Evolutionary conservation across 2,113 vertebrate species (phyloP).

Genomic region (Grammomys surdaster): DNA sequence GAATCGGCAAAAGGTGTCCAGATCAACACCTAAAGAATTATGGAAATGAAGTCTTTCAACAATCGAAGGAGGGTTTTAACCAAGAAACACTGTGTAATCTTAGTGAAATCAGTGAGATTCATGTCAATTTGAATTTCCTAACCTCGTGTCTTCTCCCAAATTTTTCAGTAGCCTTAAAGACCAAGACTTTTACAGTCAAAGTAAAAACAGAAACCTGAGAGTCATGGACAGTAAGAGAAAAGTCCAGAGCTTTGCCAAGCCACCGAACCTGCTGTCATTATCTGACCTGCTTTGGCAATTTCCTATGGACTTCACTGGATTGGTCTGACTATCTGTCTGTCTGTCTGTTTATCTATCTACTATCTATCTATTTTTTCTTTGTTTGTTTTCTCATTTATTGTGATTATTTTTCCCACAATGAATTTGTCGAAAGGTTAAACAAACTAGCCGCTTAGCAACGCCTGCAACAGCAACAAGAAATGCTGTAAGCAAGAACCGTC

Average conservation of each 20-base stretch:
- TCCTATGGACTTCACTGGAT: neutral
- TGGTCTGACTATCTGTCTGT: neutral
- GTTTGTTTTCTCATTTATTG: neutral
- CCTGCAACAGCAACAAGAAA: neutral
- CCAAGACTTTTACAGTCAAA: neutral
- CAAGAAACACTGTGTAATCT: neutral
- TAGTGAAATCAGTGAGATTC: neutral
- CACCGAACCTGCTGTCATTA: neutral
- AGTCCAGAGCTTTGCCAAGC: neutral
- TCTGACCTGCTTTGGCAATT: neutral
- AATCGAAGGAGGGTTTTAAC: neutral
- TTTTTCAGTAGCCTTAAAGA: neutral
- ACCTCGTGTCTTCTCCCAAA: neutral
- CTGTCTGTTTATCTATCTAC: neutral
- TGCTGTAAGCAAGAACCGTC: neutral
- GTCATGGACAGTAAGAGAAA: neutral
- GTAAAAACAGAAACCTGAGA: neutral
- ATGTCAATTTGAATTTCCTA: neutral
- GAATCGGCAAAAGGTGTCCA: neutral
- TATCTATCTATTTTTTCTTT: neutral
- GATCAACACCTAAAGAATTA: neutral
- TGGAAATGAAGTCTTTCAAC: neutral
- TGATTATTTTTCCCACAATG: neutral
- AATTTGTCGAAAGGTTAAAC: neutral
- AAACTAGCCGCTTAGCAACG: neutral